A percentile compares a stretch with the other conserved stretches of the same genome.
Evolutionary conservation across 2,888 invertebrate genomes (phyloP).

Genomic region (Gortyna flavago): DNA sequence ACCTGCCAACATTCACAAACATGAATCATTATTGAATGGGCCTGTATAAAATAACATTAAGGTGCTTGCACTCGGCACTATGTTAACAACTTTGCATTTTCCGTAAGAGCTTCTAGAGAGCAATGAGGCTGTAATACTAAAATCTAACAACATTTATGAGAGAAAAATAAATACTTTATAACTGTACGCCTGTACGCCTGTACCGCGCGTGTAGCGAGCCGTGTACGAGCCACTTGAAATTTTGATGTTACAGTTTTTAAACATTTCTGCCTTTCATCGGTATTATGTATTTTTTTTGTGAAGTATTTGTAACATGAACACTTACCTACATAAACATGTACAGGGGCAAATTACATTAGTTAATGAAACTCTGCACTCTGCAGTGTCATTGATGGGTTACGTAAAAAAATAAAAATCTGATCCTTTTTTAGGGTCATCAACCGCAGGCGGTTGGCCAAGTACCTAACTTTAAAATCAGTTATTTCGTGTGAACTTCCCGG

Average conservation of each 20-base stretch:
- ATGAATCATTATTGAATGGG: slow-evolving; percentile 37
- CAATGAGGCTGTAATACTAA: slow-evolving; percentile 41
- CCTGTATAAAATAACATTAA: slow-evolving; percentile 23
- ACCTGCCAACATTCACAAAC: slow-evolving; percentile 46
- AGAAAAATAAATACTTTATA: slow-evolving; percentile 45
- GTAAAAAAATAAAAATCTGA: neutral
- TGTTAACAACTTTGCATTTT: slow-evolving; percentile 37
- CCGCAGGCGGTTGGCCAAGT: neutral
- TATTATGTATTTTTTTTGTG: neutral
- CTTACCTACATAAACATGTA: neutral
- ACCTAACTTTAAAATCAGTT: neutral
- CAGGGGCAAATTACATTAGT: neutral
- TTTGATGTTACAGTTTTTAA: slow-evolving; percentile 21
- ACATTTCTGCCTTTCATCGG: slow-evolving; percentile 6
- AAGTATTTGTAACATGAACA: slow-evolving; percentile 1
- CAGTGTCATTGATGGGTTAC: neutral
- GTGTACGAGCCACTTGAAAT: slow-evolving; percentile 21
- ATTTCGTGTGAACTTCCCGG: neutral
- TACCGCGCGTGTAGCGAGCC: neutral
- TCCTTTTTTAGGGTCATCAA: neutral
- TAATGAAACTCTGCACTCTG: neutral
- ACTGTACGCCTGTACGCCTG: slow-evolving; percentile 10
- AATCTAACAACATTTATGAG: slow-evolving; percentile 44
- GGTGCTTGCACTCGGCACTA: slow-evolving; percentile 28
- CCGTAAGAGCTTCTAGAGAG: slow-evolving; percentile 37